Evolutionary conservation across 2,797 vertebrate genomes (phyloP).

Genomic region (Melanitta fusca): DNA sequence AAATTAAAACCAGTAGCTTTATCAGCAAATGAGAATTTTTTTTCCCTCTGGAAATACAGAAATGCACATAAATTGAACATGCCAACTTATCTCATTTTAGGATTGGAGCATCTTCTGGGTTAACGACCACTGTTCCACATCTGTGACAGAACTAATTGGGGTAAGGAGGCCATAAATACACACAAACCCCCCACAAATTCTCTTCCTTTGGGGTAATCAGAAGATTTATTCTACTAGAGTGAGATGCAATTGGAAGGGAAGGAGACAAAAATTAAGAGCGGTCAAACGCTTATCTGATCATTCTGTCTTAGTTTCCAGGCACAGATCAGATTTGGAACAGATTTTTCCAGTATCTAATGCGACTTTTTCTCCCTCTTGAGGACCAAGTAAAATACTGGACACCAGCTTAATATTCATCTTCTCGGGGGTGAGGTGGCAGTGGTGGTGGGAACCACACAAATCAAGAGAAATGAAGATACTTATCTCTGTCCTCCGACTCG

Average conservation of each 20-base stretch:
- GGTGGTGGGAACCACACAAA: background rate
- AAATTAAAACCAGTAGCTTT: slow-evolving; percentile 67
- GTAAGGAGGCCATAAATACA: slow-evolving; percentile 19
- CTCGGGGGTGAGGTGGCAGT: background rate
- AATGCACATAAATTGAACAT: slow-evolving; percentile 61
- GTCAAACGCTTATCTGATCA: background rate
- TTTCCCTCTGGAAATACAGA: slow-evolving; percentile 46
- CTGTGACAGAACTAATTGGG: slow-evolving; percentile 36
- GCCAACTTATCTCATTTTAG: slow-evolving; percentile 26
- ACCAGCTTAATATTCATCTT: background rate
- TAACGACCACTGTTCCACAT: slow-evolving; percentile 13
- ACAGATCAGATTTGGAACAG: background rate
- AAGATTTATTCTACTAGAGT: background rate
- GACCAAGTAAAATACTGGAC: background rate
- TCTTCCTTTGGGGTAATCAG: background rate
- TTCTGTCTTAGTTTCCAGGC: background rate
- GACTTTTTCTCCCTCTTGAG: background rate
- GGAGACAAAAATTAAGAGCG: background rate
- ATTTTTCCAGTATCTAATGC: background rate
- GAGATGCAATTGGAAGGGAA: background rate
- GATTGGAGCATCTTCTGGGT: slow-evolving; percentile 36
- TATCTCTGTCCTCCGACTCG: background rate
- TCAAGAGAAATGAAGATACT: background rate
- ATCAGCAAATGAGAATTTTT: slow-evolving; percentile 54
- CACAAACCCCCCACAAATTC: background rate